Conservation (phyloP, 2,113 vertebrate genomes). For the Xenotilapia caudafasciata region DNA sequence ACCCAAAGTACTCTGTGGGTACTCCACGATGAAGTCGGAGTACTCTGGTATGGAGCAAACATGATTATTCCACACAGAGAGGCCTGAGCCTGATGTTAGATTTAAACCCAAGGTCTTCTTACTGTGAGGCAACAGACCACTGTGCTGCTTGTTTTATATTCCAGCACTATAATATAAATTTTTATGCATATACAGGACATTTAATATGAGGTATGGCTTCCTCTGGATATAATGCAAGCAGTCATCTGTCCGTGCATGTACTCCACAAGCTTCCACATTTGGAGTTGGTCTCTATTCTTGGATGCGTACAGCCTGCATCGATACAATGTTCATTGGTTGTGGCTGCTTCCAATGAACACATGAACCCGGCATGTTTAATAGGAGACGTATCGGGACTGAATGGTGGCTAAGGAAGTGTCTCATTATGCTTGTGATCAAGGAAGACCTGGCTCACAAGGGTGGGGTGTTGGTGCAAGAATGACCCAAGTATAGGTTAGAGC, state of each 20-base stretch:
- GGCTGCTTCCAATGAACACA: neutral
- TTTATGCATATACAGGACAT: neutral
- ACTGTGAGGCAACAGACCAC: neutral
- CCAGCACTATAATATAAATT: neutral
- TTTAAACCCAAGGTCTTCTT: neutral
- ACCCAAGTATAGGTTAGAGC: neutral
- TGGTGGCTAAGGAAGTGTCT: neutral
- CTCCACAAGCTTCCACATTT: neutral
- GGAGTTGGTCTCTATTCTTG: neutral
- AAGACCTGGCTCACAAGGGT: neutral
- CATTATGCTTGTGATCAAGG: neutral
- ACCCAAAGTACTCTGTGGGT: neutral
- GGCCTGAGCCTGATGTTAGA: neutral
- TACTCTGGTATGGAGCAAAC: neutral
- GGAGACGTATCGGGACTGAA: neutral
- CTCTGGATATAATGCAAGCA: neutral
- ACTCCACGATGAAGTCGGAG: neutral
- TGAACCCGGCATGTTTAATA: neutral
- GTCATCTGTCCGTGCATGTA: neutral
- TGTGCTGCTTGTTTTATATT: neutral
- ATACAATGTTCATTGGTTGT: neutral
- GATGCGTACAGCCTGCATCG: neutral
- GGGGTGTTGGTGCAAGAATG: neutral
- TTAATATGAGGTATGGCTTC: neutral
- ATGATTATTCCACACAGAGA: neutral